phyloP scores from a whole-genome alignment of 2,888 invertebrate genomes.

The Agriopis marginaria region DNA sequence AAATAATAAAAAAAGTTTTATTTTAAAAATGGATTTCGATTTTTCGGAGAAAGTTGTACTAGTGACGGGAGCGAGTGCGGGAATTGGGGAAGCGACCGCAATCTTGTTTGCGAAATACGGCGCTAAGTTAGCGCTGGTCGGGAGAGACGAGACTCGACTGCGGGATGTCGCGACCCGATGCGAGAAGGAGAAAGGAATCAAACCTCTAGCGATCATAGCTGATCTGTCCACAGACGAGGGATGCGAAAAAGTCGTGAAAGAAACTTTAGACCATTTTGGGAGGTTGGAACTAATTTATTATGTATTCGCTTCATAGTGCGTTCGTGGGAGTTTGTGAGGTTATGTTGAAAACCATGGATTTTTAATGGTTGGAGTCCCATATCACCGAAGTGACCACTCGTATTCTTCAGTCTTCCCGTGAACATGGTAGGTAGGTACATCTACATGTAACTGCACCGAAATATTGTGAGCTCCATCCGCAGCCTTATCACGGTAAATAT shows the following conservation, averaged over 20 bases:
- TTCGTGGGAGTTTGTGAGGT: too few species aligned
- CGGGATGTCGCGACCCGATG: slow-evolving; percentile 50
- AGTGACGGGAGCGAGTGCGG: slow-evolving; percentile 63
- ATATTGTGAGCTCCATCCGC: too few species aligned
- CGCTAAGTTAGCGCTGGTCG: slow-evolving; percentile 57
- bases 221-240: slow-evolving; percentile 63
- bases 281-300: slow-evolving; percentile 43
- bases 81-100: slow-evolving; percentile 59
- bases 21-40: slow-evolving; percentile 45
- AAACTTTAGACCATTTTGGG: slow-evolving; percentile 56
- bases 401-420: too few species aligned
- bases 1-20: neutral
- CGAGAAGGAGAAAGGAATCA: slow-evolving; percentile 45
- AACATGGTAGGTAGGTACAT: too few species aligned
- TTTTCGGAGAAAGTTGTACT: slow-evolving; percentile 59
- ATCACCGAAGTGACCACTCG: too few species aligned
- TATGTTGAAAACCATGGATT: too few species aligned
- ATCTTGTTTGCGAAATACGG: slow-evolving; percentile 55
- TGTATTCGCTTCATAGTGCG: too few species aligned
- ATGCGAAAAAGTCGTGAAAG: slow-evolving; percentile 52
- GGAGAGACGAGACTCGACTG: slow-evolving; percentile 54
- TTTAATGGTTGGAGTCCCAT: too few species aligned
- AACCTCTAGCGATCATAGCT: slow-evolving; percentile 54
- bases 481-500: too few species aligned
- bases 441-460: too few species aligned